Conservation (phyloP, 23 tunicate genomes). For the Corella eumyota region DNA sequence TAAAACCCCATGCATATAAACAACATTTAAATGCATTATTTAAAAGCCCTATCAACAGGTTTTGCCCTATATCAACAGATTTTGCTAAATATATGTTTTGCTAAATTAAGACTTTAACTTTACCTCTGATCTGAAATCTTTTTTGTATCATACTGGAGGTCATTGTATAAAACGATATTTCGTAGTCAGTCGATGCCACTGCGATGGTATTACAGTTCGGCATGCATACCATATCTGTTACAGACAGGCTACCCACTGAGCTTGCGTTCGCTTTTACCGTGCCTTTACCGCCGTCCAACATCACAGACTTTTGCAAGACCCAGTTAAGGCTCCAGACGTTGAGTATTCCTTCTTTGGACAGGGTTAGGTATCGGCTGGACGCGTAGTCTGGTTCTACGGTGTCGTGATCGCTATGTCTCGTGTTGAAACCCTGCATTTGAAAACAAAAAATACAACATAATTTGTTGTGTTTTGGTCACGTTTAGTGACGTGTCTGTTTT, state of each 20-base stretch:
- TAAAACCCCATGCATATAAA: not conserved
- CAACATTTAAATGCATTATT: too few species aligned
- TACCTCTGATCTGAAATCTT: constrained; percentile 71
- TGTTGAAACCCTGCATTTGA: constrained; percentile 10
- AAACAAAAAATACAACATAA: too few species aligned
- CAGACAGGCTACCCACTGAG: constrained; percentile 5
- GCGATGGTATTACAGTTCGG: constrained; percentile 69
- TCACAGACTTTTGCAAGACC: constrained; percentile 28
- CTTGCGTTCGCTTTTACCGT: not conserved
- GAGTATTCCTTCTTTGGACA: constrained; percentile 55
- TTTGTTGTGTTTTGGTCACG: too few species aligned
- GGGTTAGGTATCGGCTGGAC: constrained; percentile 54
- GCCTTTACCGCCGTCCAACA: constrained; percentile 22
- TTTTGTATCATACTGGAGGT: constrained; percentile 40
- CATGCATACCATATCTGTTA: constrained; percentile 78
- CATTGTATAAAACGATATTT: constrained; percentile 52
- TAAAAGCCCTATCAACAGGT: too few species aligned
- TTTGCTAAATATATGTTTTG: too few species aligned
- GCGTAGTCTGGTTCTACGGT: constrained; percentile 45
- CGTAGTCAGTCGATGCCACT: constrained; percentile 63
- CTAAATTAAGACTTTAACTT: too few species aligned
- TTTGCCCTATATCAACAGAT: too few species aligned
- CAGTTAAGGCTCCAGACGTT: constrained; percentile 66
- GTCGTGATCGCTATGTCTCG: constrained; percentile 9
- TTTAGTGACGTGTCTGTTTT: not conserved